Conservation (phyloP, 2,797 vertebrate genomes). For the Petrocephalus sullivani region DNA sequence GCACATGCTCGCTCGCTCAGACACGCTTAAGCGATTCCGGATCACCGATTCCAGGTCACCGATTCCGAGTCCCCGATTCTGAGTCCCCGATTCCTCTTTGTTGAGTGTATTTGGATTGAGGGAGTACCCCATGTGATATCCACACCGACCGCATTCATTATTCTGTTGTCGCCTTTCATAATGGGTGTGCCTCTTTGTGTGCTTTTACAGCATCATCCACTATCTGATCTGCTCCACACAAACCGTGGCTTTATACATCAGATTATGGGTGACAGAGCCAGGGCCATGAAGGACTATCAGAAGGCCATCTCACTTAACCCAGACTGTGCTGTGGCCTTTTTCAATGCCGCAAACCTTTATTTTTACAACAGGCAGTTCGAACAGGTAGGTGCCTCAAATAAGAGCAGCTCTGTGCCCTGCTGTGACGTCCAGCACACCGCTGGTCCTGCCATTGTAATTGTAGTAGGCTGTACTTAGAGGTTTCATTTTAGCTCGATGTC, state of each 20-base stretch:
- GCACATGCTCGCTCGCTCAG: background rate
- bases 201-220: slow-evolving; percentile 29
- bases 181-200: background rate
- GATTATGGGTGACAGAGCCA: slow-evolving; percentile 60
- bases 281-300: slow-evolving; percentile 67
- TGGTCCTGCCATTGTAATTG: background rate
- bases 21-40: background rate
- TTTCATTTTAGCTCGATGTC: background rate
- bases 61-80: background rate
- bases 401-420: background rate
- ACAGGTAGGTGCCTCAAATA: slow-evolving; percentile 51
- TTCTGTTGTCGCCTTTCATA: background rate
- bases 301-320: slow-evolving; percentile 58
- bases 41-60: too few species aligned
- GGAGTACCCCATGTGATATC: background rate
- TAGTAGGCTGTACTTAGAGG: background rate
- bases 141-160: background rate
- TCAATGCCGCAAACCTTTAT: slow-evolving; percentile 68
- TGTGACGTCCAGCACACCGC: background rate
- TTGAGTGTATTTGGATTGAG: background rate
- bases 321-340: slow-evolving; percentile 60
- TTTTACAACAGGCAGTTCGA: slow-evolving; percentile 66
- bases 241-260: slow-evolving; percentile 68
- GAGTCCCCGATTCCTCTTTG: background rate
- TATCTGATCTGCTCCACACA: slow-evolving; percentile 53